Conservation (phyloP, 2,888 invertebrate species). For the Petrophora chlorosata region DNA sequence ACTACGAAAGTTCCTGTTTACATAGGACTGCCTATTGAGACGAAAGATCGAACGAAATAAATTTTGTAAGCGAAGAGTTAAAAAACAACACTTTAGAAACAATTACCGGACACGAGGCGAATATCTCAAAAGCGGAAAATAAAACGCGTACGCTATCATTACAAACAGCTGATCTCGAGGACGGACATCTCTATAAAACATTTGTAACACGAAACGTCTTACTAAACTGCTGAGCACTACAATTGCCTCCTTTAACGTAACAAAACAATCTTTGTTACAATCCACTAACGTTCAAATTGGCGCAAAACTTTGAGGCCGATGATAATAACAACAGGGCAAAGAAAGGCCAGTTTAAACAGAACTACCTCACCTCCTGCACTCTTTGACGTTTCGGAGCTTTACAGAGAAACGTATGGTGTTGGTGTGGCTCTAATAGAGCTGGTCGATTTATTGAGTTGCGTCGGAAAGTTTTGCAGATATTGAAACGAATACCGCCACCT, state of each 20-base stretch:
- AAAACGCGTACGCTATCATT: constrained; percentile 36
- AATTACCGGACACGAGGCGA: constrained; percentile 14
- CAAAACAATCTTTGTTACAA: constrained; percentile 47
- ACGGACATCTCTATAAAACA: constrained; percentile 63
- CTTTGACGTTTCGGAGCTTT: constrained; percentile 36
- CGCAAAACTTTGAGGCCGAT: constrained; percentile 57
- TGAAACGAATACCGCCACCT: constrained; percentile 82
- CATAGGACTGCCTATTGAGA: constrained; percentile 3
- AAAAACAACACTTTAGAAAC: background rate
- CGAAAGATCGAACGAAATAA: constrained; percentile 1
- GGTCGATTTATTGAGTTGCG: constrained; percentile 78
- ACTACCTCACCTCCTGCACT: constrained; percentile 40
- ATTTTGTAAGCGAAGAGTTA: background rate
- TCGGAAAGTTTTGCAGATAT: constrained; percentile 81
- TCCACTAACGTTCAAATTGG: constrained; percentile 61
- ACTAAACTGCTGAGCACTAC: constrained; percentile 64
- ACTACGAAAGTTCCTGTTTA: constrained; percentile 1
- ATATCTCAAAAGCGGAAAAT: constrained; percentile 19
- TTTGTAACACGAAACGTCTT: constrained; percentile 69
- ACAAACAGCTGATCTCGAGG: constrained; percentile 61
- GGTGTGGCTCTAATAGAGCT: constrained; percentile 41
- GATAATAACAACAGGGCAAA: constrained; percentile 77
- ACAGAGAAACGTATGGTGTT: constrained; percentile 30
- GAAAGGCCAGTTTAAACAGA: constrained; percentile 61
- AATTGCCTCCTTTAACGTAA: constrained; percentile 39